Base-by-base conservation (phyloP, 2,797 vertebrate species). In the Trichosurus vulpecula region DNA sequence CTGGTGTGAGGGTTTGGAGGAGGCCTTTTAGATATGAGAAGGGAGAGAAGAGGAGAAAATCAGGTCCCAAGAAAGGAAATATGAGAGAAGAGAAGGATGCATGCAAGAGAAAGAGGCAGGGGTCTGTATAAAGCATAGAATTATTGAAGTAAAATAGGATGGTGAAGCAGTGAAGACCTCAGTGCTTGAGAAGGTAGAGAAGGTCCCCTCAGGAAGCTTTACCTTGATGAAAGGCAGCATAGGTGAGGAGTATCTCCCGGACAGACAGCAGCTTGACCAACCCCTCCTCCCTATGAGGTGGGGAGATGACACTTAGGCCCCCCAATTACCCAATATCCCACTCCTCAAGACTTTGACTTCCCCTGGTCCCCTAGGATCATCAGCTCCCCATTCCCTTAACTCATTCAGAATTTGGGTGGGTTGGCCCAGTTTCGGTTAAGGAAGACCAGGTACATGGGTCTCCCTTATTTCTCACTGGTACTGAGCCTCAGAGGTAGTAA, bases 181-280 rank as follows among this genome's bases (percentile, higher is more conserved):
- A 9, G 10, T 10, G 19, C 41, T 25, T 51, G 41, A 87, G 41
- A 87, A 22, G n/a, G 19, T 12, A 81, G 47, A 81, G n/a, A 41
- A 54, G 54, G 56, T 29, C 4, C 74, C 52, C 57, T 92, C 91
- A 31, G 57, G 41, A 25, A 47, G 4, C 10, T 41, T 54, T 55
- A 99, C 99, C 98, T 98, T 98, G 98, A 96, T 99, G 98, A 97
- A 99, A 98, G 95, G 99, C 99, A 97, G 99, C 41, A 55, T 98
- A 99, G 3, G 99, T 99, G 98, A 99, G 98, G 61, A 99, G 99
- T 97, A 99, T 99, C 54, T 99, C 98, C 41, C 74, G 41, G 98
- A 98, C 96, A 99, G 96, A 92, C 99, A 87, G 96, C 52, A 99
- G 98, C 90, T 99, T 99, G 29, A 98, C 98, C 53, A 98, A 98